Evolutionary conservation across 2,113 vertebrate species (phyloP), one percentile per base, ranked within the genome.

Genomic region (Perccottus glenii): DNA sequence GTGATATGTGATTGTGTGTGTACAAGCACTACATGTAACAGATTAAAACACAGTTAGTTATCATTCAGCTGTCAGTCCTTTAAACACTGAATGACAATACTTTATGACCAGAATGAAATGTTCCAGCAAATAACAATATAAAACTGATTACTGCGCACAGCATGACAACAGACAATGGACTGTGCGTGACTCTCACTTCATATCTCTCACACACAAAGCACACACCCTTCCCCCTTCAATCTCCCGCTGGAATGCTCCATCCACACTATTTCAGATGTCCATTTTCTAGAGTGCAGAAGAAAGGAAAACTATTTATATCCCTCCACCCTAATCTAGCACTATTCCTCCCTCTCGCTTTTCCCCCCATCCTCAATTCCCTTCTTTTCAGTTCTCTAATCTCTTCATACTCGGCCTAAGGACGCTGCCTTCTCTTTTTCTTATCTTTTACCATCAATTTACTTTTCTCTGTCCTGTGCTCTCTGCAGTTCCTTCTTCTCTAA

Each of bases 271-370:
- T 90, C 68, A 83, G 51, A 85, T 82, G 84, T 83, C 84, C 75
- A 78, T 86, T 85, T 88, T 82, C 77, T 80, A 79, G 77, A 82
- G 69, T 77, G 83, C 82, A 80, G 56, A 87, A 87, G 75, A 84
- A 85, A 80, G 52, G 65, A 77, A 72, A 79, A 86, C 83, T 86
- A 87, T 89, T 90, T 90, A 84, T 85, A 86, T 83, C 82, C 82
- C 68, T 70, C 68, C 84, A 60, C 32, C 63, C 69, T 45, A 43
- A 83, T 84, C 62, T 42, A 55, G 57, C 63, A 77, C 83, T 78
- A 66, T 78, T 70, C 67, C 75, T 75, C 58, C 52, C 64, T 84
- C 60, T 67, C 50, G 15, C 77, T 77, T 44, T 46, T 27, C 3
- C 8, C 52, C 33, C 71, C 27, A 19, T 75, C 66, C 53, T 73